phyloP scores from a whole-genome alignment of 2,888 invertebrate species.

The Mythimna ferrago region DNA sequence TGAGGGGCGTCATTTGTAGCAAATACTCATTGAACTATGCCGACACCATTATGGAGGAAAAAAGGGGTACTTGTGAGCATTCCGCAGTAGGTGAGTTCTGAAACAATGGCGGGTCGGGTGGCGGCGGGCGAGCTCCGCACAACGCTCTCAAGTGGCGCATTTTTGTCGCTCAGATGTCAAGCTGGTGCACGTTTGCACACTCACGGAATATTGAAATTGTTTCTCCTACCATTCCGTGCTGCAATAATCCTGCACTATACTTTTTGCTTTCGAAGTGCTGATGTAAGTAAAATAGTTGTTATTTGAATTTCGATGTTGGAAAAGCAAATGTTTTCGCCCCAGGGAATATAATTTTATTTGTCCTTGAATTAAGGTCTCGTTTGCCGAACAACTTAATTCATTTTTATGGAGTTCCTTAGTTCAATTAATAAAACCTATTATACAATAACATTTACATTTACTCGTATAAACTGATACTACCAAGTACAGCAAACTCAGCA shows the following conservation, averaged over 20 bases:
- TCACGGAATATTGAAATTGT: slow-evolving; percentile 61
- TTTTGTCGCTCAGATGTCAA: slow-evolving; percentile 66
- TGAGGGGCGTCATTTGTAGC: slow-evolving; percentile 45
- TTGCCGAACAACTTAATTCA: slow-evolving; percentile 35
- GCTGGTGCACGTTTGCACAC: slow-evolving; percentile 60
- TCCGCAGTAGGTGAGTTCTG: slow-evolving; percentile 56
- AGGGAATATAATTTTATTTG: slow-evolving; percentile 32
- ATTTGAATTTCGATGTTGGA: slow-evolving; percentile 27
- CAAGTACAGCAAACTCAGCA: background rate
- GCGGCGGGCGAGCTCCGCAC: slow-evolving; percentile 26
- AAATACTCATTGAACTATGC: slow-evolving; percentile 61
- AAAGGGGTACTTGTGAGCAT: slow-evolving; percentile 62
- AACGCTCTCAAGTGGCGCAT: slow-evolving; percentile 66
- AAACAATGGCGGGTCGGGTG: slow-evolving; percentile 61
- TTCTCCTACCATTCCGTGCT: slow-evolving; percentile 45
- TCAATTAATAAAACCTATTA: background rate
- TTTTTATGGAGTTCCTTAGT: slow-evolving; percentile 14
- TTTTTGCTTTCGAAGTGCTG: slow-evolving; percentile 38
- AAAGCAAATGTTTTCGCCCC: slow-evolving; percentile 19
- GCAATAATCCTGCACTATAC: slow-evolving; percentile 44
- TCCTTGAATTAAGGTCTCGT: slow-evolving; percentile 36
- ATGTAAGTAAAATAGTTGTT: slow-evolving; percentile 19
- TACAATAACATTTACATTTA: too few species aligned
- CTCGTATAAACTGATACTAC: background rate
- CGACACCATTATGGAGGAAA: slow-evolving; percentile 59